phyloP scores from a whole-genome alignment of 2,113 vertebrate species.

The Gnathochromis pfefferi region DNA sequence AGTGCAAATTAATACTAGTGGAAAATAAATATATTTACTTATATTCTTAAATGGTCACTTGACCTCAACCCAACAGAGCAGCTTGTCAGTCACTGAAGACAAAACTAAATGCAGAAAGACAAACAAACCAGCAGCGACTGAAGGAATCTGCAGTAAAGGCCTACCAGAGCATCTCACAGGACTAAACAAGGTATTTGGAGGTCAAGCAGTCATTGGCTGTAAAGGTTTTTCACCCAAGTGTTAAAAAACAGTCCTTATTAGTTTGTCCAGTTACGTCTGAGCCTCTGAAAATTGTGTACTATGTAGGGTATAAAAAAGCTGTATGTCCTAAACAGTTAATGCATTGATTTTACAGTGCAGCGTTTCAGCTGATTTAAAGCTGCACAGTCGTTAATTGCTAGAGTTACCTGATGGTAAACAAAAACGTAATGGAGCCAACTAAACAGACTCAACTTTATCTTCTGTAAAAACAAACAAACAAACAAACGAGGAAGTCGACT shows the following conservation, averaged over 20 bases:
- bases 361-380: neutral
- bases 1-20: neutral
- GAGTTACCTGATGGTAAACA: neutral
- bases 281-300: neutral
- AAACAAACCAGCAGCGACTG: neutral
- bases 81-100: neutral
- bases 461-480: neutral
- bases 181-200: neutral
- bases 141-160: neutral
- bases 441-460: neutral
- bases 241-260: neutral
- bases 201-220: neutral
- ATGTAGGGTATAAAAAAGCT: neutral
- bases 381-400: neutral
- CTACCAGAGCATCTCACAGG: neutral
- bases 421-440: neutral
- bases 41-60: neutral
- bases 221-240: neutral
- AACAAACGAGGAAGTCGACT: neutral
- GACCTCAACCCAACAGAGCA: neutral
- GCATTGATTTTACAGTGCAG: neutral
- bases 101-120: neutral
- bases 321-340: neutral
- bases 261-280: neutral
- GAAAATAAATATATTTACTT: neutral